phyloP scores from a whole-genome alignment of 2,113 vertebrate genomes.

The Leptodactylus fuscus region DNA sequence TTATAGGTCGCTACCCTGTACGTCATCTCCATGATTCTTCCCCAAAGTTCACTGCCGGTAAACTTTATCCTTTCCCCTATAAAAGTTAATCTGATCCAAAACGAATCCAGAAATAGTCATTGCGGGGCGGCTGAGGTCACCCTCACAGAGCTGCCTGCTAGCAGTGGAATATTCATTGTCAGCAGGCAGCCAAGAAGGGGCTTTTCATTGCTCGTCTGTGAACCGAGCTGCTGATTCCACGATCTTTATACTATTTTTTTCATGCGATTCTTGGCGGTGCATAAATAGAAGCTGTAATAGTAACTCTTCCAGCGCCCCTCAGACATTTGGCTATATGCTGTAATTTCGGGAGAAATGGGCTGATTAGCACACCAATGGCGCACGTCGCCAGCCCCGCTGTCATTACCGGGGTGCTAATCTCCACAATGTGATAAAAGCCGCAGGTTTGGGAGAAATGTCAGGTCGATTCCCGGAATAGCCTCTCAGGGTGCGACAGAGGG shows the following conservation, averaged over 20 bases:
- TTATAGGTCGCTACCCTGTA: no score
- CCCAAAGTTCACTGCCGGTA: background rate
- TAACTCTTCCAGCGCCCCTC: background rate
- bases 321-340: constrained; percentile 32
- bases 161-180: constrained; percentile 47
- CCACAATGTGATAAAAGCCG: constrained; percentile 5
- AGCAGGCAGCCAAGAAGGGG: constrained; percentile 45
- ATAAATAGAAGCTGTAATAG: constrained; percentile 31
- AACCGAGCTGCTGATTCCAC: constrained; percentile 52
- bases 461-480: background rate
- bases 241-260: constrained; percentile 27
- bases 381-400: background rate
- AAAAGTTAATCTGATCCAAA: background rate
- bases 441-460: constrained; percentile 7
- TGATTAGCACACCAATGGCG: constrained; percentile 21
- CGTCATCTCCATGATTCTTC: no score
- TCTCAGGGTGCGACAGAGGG: background rate
- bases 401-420: background rate
- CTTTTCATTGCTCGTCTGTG: constrained; percentile 53
- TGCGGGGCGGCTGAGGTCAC: constrained; percentile 32
- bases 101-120: constrained; percentile 7
- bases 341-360: background rate
- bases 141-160: constrained; percentile 10
- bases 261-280: background rate
- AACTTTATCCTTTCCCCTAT: background rate